phyloP scores from a whole-genome alignment of 2,888 invertebrate genomes.

The Eristalis pertinax region DNA sequence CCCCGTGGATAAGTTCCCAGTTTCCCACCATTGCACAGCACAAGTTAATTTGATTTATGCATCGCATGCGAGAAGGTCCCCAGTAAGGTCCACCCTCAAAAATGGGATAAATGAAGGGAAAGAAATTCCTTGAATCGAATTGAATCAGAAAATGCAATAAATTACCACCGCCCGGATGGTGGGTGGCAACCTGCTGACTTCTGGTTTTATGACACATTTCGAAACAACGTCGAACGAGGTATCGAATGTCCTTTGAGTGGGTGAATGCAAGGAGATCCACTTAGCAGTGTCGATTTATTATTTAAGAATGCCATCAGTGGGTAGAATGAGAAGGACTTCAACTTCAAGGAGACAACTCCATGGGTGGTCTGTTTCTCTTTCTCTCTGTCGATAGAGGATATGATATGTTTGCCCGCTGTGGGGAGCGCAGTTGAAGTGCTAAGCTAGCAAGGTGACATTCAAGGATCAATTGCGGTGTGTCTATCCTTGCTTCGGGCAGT shows the following conservation, averaged over 20 bases:
- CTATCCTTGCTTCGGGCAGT: not conserved
- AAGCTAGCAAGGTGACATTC: constrained; percentile 37
- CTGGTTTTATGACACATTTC: constrained; percentile 47
- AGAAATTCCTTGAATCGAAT: constrained; percentile 54
- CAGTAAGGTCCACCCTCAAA: not conserved
- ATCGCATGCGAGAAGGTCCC: constrained; percentile 17
- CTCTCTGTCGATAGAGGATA: constrained; percentile 9
- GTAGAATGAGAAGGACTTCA: not conserved
- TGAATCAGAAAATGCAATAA: constrained; percentile 52
- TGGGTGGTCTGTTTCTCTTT: not conserved
- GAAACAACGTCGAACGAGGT: constrained; percentile 51
- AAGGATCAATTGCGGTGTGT: constrained; percentile 13
- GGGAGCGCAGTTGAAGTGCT: constrained; percentile 10
- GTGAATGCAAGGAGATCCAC: constrained; percentile 56
- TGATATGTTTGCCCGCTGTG: not conserved
- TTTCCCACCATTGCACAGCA: constrained; percentile 30
- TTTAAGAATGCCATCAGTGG: constrained; percentile 43
- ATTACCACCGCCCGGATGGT: constrained; percentile 27
- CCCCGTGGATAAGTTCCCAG: constrained; percentile 34
- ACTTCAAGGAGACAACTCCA: constrained; percentile 12
- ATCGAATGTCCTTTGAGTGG: constrained; percentile 60
- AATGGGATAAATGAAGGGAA: constrained; percentile 16
- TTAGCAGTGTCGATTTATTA: constrained; percentile 54
- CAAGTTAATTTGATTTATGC: constrained; percentile 52
- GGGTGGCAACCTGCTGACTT: not conserved